Evolutionary conservation across 2,797 vertebrate genomes (phyloP), one percentile per base, ranked within the genome.

Genomic region (Microchirus variegatus): DNA sequence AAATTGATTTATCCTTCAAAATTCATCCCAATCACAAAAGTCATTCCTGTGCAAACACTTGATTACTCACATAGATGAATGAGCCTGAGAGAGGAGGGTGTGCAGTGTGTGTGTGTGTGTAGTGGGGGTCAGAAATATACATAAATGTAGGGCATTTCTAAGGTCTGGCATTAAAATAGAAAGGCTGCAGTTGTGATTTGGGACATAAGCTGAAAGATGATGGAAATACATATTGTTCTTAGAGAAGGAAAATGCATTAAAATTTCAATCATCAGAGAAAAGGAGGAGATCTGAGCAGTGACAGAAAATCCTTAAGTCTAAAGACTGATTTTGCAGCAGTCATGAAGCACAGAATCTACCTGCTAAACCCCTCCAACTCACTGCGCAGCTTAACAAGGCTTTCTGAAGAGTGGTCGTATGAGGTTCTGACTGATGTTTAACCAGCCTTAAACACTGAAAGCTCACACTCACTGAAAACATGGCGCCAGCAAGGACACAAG

Each of bases 1-100:
- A 85, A 84, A 81, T 63, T 77, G 75, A 87, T 87, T 83, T 78
- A 85, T 88, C 78, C 78, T 86, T 84, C 77, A 82, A 78, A 87
- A 78, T 72, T 56, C 70, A 75, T 78, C 75, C 63, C 82, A 83
- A 81, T 83, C 83, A 78, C 55, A 59, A 68, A 85, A 82, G 63
- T 77, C 62, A 69, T 80, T 67, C 56, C 67, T 70, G 67, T 63
- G 76, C 80, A 86, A 83, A 82, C 59, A 85, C 75, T 80, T 85
- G 82, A 88, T 85, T 81, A 87, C 59, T 67, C 70, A 77, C 61
- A 75, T 58, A 72, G 68, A 83, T 68, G 61, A 77, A 72, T 58
- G 49, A 51, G 58, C 52, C 59, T 61, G 49, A 42, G 62, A 42
- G 62, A 65, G 47, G 70, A 49, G 37, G 41, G 5, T 17, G 22